Conservation (phyloP, 2,797 vertebrate genomes). For the Thunnus albacares region DNA sequence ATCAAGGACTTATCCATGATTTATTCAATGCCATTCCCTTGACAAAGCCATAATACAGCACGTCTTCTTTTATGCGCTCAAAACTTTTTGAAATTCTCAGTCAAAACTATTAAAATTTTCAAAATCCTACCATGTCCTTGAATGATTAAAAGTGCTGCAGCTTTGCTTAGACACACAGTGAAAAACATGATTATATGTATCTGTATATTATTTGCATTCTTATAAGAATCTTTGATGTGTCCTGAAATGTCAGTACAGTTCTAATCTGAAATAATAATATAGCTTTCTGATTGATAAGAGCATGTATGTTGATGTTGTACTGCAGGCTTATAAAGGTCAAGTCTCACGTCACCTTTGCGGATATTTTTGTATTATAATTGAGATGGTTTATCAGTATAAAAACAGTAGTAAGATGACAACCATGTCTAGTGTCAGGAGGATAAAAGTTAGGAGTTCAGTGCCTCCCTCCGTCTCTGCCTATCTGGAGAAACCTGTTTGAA, state of each 20-base stretch:
- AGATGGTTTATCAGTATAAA: constrained; percentile 67
- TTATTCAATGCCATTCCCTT: constrained; percentile 14
- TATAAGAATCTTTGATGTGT: constrained; percentile 1
- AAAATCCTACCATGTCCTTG: not conserved
- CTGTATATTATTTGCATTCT: constrained; percentile 4
- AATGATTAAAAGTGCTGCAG: not conserved
- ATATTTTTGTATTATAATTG: constrained; percentile 69
- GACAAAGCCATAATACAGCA: not conserved
- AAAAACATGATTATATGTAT: constrained; percentile 1
- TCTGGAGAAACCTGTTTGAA: constrained; percentile 58
- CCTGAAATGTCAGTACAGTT: constrained; percentile 66
- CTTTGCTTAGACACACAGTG: constrained; percentile 5
- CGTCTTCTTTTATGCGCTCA: not conserved
- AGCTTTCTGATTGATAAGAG: constrained; percentile 46
- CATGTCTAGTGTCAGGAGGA: constrained; percentile 38
- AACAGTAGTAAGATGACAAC: constrained; percentile 63
- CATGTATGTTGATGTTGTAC: constrained; percentile 45
- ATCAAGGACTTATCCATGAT: constrained; percentile 19
- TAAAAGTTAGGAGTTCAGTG: constrained; percentile 69
- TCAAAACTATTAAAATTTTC: not conserved
- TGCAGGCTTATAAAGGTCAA: constrained; percentile 63
- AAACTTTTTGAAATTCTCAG: constrained; percentile 3
- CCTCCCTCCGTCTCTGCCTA: constrained; percentile 47
- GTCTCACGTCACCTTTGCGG: constrained; percentile 48
- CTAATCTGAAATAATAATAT: not conserved